Evolutionary conservation across 2,113 vertebrate species (phyloP).

Genomic region (Gymnogyps californianus): DNA sequence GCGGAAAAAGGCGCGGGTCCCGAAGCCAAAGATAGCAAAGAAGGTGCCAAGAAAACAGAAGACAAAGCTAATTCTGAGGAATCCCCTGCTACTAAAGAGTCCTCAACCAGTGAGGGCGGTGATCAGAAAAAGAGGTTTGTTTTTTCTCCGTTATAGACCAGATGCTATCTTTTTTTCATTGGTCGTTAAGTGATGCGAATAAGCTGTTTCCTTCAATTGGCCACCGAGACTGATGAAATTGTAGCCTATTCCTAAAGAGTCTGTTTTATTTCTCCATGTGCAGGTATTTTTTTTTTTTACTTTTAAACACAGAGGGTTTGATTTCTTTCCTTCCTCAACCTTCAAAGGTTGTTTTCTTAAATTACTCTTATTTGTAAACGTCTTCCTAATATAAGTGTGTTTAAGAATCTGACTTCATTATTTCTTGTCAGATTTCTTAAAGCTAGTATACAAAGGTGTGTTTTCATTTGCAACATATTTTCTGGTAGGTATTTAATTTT

Average conservation of each 20-base stretch:
- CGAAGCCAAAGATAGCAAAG: conserved; percentile 77
- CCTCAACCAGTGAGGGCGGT: conserved; percentile 95
- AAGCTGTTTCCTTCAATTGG: conserved; percentile 75
- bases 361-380: conserved; percentile 53
- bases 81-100: conserved; percentile 90
- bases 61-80: conserved; percentile 81
- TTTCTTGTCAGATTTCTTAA: conserved; percentile 71
- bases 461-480: conserved; percentile 63
- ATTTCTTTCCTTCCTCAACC: conserved; percentile 58
- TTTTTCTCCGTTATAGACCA: conserved; percentile 98
- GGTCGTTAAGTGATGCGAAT: conserved; percentile 78
- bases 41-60: conserved; percentile 88
- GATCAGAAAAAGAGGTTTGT: conserved; percentile 99
- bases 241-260: conserved; percentile 61
- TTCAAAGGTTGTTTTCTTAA: conserved; percentile 63
- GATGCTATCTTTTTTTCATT: conserved; percentile 94
- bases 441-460: conserved; percentile 6
- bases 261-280: conserved; percentile 65
- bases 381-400: conserved; percentile 51
- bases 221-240: conserved; percentile 68
- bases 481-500: conserved; percentile 78
- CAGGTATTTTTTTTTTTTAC: not conserved
- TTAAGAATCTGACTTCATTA: conserved; percentile 66
- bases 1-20: conserved; percentile 79
- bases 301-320: conserved; percentile 39